Percentiles rank a stretch among this genome's conserved stretches.
phyloP scores from a whole-genome alignment of 1,140 invertebrate species.

The Drosophila santomea region DNA sequence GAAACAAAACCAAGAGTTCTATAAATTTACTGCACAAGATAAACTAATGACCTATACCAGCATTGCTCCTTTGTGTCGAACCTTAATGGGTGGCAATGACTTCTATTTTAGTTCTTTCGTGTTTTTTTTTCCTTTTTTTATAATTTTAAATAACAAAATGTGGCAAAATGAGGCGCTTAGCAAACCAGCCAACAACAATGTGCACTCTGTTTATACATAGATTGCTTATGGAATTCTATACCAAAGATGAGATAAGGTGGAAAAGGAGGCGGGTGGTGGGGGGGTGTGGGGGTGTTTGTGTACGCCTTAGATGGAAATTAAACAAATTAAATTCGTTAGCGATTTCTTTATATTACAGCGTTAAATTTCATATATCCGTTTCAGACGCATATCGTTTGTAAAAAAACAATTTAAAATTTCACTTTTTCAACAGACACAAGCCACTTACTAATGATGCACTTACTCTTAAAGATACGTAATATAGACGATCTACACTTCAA shows the following conservation, averaged over 20 bases:
- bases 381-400: slow-evolving; percentile 42
- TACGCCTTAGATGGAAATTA: slow-evolving; percentile 38
- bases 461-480: slow-evolving; percentile 55
- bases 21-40: slow-evolving; percentile 50
- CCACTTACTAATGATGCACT: slow-evolving; percentile 65
- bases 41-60: slow-evolving; percentile 62
- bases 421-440: slow-evolving; percentile 66
- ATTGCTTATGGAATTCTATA: slow-evolving; percentile 52
- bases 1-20: slow-evolving; percentile 58
- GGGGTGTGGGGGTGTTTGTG: not conserved
- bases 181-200: slow-evolving; percentile 70
- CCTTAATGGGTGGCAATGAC: slow-evolving; percentile 61
- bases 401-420: slow-evolving; percentile 78
- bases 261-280: slow-evolving; percentile 8
- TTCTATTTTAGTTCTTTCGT: slow-evolving; percentile 1
- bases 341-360: slow-evolving; percentile 77
- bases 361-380: slow-evolving; percentile 49
- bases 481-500: slow-evolving; percentile 62
- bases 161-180: slow-evolving; percentile 55
- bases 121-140: slow-evolving; percentile 4
- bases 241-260: slow-evolving; percentile 45
- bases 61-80: slow-evolving; percentile 49
- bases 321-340: slow-evolving; percentile 78
- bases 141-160: slow-evolving; percentile 45
- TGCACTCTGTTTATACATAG: slow-evolving; percentile 66